Conservation (phyloP, 2,113 vertebrate species). For the Prolemur simus region DNA sequence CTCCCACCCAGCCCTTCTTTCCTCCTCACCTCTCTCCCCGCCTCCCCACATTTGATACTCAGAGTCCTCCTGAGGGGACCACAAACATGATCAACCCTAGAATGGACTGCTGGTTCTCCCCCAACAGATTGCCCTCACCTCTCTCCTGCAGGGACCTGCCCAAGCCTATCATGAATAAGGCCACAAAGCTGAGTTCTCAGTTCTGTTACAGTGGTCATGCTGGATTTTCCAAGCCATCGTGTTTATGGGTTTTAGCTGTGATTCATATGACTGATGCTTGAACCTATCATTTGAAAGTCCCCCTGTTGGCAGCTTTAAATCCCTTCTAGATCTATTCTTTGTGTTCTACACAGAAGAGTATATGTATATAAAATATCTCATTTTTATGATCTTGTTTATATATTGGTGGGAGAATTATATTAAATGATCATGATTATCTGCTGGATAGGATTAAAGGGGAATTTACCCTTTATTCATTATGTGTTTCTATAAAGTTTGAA, state of each 20-base stretch:
- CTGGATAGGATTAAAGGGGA: background rate
- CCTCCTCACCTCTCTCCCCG: background rate
- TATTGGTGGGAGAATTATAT: background rate
- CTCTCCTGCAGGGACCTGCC: background rate
- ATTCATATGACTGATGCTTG: background rate
- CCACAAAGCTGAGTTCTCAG: background rate
- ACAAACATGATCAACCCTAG: no score
- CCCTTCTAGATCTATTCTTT: background rate
- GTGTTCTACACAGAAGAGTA: background rate
- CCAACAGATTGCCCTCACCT: fast-evolving
- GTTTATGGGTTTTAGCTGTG: background rate
- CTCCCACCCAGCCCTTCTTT: background rate
- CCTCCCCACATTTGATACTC: background rate
- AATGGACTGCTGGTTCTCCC: background rate
- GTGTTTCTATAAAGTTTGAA: background rate
- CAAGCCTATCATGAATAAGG: background rate
- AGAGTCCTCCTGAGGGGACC: background rate
- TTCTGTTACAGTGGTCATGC: background rate
- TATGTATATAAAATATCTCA: background rate
- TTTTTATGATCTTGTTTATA: background rate
- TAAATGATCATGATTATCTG: background rate
- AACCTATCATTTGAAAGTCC: background rate
- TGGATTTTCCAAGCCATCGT: background rate
- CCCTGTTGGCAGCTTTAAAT: background rate
- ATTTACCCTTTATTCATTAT: background rate